Base-by-base conservation (phyloP, 2,888 invertebrate genomes). In the Drosophila seclusa region DNA sequence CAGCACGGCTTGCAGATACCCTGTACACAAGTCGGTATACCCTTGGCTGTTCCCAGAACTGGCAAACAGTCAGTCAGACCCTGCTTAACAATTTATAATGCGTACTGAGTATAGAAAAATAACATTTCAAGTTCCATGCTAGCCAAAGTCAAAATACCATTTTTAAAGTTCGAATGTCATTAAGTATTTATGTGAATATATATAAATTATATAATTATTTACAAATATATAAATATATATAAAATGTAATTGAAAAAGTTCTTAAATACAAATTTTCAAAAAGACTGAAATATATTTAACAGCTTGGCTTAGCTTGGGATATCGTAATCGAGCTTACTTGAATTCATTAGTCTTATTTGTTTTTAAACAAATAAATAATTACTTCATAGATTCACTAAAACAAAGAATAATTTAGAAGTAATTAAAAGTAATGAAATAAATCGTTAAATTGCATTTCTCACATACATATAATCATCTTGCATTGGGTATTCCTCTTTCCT, bases 381-480 rank as follows among this genome's bases (percentile, higher is more conserved):
- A 21, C 3, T 13, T 31, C 10, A 32, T 10, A 32, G 10, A 32
- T 32, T 3, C 10, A 10, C 31, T 0, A 3, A 10, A 32, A 10
- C 10, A 10, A 3, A 10, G 10, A 32, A 10, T 32, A 16, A 16
- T 8, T 45, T 4, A 4, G 16, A 2, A 24, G 16, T 8, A 16
- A 45, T 24, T 16, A 45, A 11, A 8, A 31, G 8, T 8, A 31
- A 31, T 8, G 0, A 32, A 11, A 16, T 45, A 4, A 16, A 0
- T 7, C 2, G 4, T 2, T 0, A 4, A 45, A 13, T 7, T 7
- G 4, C 1, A 16, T 13, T 21, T 13, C 13, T 21, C 7, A 1
- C 6, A 21, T 13, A 1, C 6, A 21, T 45, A 21, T 42, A 7
- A 13, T 7, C 11, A 3, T 21, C 13, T 13, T 13, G 13, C 13